These are phyloP conservation scores for Dione vanillae DNA, from an alignment of 2,888 invertebrate species.

Conservation along the genomic window DNA sequence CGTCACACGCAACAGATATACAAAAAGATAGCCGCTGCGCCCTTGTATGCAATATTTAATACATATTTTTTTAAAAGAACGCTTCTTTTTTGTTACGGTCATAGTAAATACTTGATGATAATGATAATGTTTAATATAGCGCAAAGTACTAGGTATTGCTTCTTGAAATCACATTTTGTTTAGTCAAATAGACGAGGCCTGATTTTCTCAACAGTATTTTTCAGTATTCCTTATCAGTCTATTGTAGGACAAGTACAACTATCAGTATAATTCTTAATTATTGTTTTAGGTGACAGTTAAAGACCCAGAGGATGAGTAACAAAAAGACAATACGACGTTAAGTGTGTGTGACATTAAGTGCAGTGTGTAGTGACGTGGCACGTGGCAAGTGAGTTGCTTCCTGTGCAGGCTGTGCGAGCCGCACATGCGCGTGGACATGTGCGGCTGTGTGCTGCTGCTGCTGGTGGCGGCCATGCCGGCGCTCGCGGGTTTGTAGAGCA, in stretches of 20 bases:
- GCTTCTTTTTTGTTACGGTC: too few relatives aligned
- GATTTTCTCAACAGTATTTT: background rate
- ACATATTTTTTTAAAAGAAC: background rate
- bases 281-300: background rate
- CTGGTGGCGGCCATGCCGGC: constrained; percentile 63
- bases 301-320: background rate
- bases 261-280: background rate
- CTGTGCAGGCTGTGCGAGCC: constrained; percentile 2
- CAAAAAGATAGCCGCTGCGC: too few relatives aligned
- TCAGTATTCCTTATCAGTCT: too few relatives aligned
- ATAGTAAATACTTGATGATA: too few relatives aligned
- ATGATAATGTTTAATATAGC: too few relatives aligned
- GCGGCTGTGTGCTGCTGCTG: constrained; percentile 55
- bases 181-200: background rate
- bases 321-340: background rate
- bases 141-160: too few relatives aligned
- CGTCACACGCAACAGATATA: background rate
- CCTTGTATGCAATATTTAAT: background rate
- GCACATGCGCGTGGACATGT: constrained; percentile 47
- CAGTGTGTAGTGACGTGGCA: constrained; percentile 2
- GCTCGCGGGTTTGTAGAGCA: constrained; percentile 59
- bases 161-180: background rate
- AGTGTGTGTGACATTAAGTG: background rate
- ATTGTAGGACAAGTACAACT: too few relatives aligned
- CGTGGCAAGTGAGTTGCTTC: background rate